Evolutionary conservation across 2,797 vertebrate genomes (phyloP), one percentile per base, ranked within the genome.

Genomic region (Cossypha niveicapilla): DNA sequence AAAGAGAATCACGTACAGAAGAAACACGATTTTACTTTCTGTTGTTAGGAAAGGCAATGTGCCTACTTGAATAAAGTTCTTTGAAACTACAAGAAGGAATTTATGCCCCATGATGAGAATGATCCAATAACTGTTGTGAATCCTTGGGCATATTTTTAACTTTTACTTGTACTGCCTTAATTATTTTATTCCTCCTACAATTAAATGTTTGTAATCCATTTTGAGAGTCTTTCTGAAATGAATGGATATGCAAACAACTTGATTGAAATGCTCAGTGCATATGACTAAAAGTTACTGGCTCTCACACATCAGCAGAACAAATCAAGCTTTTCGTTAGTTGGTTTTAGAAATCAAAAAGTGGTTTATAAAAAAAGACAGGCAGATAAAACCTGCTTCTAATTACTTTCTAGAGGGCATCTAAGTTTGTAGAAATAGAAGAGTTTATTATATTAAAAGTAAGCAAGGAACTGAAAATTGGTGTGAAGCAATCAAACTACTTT

Each of bases 101-200:
- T 93, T 96, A 94, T 84, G 78, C 91, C 89, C 83, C 80, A 67
- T 86, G 94, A 97, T 97, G 94, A 94, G 93, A 96, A 96, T 47
- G 94, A 97, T 96, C 94, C 96, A 93, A 94, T 91, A 95, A 85
- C 84, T 91, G 90, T 96, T 93, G 87, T 96, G 95, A 97, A 97
- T 96, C 85, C 76, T 93, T 93, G 86, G 82, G 94, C 92, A 88
- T 92, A 95, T 96, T 97, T 93, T 97, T 96, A 96, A 92, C 95
- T 97, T 96, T 84, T 80, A 93, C 95, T 97, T 96, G 92, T 93
- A 96, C 91, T 95, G 94, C 72, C 65, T 88, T 94, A 74, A 89
- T 96, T 95, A 96, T 94, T 96, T 96, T 92, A 95, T 95, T 88
- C 83, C 78, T 91, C 70, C 76, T 93, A 93, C 94, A 96, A 96